Base-by-base conservation (phyloP, 2,797 vertebrate genomes). In the Pangasius djambal region DNA sequence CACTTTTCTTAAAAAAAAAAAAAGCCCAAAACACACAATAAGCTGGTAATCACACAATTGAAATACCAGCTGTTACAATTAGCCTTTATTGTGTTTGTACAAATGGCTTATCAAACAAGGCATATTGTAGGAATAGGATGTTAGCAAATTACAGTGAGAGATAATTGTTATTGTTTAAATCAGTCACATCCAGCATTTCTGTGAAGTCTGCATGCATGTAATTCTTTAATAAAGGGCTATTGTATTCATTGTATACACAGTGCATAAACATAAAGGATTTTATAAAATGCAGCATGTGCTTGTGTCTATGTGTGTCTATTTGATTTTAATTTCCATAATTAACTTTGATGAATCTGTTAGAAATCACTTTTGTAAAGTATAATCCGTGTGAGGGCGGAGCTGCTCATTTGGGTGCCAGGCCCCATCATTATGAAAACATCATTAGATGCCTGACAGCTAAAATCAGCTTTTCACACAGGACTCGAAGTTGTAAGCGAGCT, bases 41-140 rank as follows among this genome's bases (percentile, higher is more conserved):
- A 85, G 69, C 37, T 50, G 69, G 74, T 79, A 90, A 86, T 86
- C 83, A 77, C 52, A 72, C 82, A 81, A 48, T 55, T 74, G 65
- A 79, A 69, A 37, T 59, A 50, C 37, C 37, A 48, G 22, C 69
- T 37, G 65, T 84, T 20, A 72, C 69, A 87, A 85, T 88, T 85
- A 86, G 37, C 28, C 57, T 70, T 84, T 34, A 87, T 87, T 91
- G 83, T 86, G 65, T 61, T 88, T 82, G 65, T 48, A 70, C 86
- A 89, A 89, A 86, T 52, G 52, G 50, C 78, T 82, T 86, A 83
- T 77, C 34, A 83, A 86, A 65, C 85, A n/a, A 20, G 6, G 13
- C 13, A 50, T 52, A 44, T 44, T 44, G 7, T 44, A 89, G 20
- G 20, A 88, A 86, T 52, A 40, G 61, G 37, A 40, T 63, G 59